A percentile compares a stretch with the other conserved stretches of the same genome.
These are phyloP conservation scores for Linnaemya vulpina DNA, from an alignment of 2,888 invertebrate species.

Conservation along the genomic window DNA sequence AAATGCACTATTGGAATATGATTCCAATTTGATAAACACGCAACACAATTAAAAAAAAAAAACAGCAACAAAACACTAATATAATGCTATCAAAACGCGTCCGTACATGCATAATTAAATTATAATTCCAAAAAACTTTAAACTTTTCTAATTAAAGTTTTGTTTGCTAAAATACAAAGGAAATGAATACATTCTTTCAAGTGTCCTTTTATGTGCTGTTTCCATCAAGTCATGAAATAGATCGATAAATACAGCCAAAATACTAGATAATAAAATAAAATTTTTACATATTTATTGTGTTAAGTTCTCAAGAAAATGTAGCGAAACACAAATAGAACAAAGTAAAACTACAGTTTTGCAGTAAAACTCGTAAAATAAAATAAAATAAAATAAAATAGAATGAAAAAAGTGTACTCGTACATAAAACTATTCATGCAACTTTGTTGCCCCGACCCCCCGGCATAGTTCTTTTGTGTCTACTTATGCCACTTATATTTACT, in stretches of 20 bases:
- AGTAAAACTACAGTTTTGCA: slow-evolving; percentile 42
- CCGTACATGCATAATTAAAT: too few species aligned
- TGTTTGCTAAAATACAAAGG: neutral
- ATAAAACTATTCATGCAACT: slow-evolving; percentile 35
- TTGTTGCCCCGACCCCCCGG: neutral
- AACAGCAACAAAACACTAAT: too few species aligned
- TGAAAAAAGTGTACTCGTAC: too few species aligned
- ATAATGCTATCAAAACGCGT: too few species aligned
- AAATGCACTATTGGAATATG: too few species aligned
- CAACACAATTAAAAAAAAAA: too few species aligned
- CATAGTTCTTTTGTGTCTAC: slow-evolving; percentile 11
- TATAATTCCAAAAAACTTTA: too few species aligned
- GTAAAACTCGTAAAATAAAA: slow-evolving; percentile 7
- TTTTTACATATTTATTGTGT: slow-evolving; percentile 63
- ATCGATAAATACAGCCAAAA: slow-evolving; percentile 44
- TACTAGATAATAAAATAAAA: slow-evolving; percentile 54
- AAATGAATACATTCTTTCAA: slow-evolving; percentile 44
- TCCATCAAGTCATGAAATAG: slow-evolving; percentile 25
- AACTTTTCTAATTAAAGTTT: neutral
- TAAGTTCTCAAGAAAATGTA: slow-evolving; percentile 51
- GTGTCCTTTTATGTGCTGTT: neutral
- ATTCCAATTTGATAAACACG: too few species aligned
- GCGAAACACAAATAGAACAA: slow-evolving; percentile 10
- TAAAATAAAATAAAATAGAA: slow-evolving; percentile 32
- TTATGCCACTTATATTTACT: slow-evolving; percentile 20